Conservation (phyloP, 1,140 invertebrate species). For the Listronotus oregonensis region DNA sequence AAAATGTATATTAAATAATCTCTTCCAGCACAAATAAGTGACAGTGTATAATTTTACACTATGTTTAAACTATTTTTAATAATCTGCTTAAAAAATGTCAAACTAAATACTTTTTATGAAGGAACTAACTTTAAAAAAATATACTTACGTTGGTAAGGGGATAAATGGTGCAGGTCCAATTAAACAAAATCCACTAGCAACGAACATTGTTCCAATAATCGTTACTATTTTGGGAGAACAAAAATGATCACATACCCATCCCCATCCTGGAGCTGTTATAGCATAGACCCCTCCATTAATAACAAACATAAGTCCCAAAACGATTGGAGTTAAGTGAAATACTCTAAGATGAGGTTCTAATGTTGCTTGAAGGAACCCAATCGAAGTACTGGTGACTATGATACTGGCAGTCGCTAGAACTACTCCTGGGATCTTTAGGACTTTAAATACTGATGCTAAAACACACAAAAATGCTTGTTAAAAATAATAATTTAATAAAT, state of each 20-base stretch:
- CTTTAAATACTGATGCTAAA: slow-evolving; percentile 65
- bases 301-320: slow-evolving; percentile 84
- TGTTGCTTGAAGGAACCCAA: slow-evolving; percentile 81
- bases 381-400: slow-evolving; percentile 76
- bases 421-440: slow-evolving; percentile 72
- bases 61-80: too few species aligned
- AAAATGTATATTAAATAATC: too few species aligned
- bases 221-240: slow-evolving; percentile 71
- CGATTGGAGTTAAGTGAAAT: slow-evolving; percentile 73
- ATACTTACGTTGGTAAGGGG: slow-evolving; percentile 64
- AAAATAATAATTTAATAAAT: too few species aligned
- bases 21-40: too few species aligned
- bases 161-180: slow-evolving; percentile 79
- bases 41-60: too few species aligned
- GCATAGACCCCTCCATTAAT: slow-evolving; percentile 87
- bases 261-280: slow-evolving; percentile 78
- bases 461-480: background rate
- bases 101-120: too few species aligned
- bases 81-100: too few species aligned
- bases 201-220: slow-evolving; percentile 68
- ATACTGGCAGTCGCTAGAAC: slow-evolving; percentile 71
- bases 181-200: slow-evolving; percentile 68
- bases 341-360: slow-evolving; percentile 80
- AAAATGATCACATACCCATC: slow-evolving; percentile 75
- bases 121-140: too few species aligned